Evolutionary conservation across 2,797 vertebrate genomes (phyloP), one percentile per base, ranked within the genome.

Genomic region (Ptychadena robeensis): DNA sequence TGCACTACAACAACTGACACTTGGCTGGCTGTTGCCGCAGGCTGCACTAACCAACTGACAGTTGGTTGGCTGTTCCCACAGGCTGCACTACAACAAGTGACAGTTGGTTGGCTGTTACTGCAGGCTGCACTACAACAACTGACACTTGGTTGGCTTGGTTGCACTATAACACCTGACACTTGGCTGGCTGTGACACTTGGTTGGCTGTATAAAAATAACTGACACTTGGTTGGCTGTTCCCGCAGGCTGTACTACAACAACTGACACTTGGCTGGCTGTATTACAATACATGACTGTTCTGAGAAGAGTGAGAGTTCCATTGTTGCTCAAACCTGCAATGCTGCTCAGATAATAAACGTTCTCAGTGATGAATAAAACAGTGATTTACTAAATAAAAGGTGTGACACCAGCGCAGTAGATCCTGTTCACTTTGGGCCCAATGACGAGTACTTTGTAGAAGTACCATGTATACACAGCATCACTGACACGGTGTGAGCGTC

Each of bases 281-380:
- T 2, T 61, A 25, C 59, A 61, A 61, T 61, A 61, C 9, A 27
- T 61, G n/a, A 8, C n/a, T 59, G n/a, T n/a, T 59, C 27, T 61
- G 59, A 10, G 9, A 61, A 25, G 9, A 59, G 7, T 35, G 10
- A 61, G 28, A 34, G 38, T 59, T 28, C 30, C 28, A 27, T 25
- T 68, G 44, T 82, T 38, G 48, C 15, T 32, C 9, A 75, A 83
- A 73, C 59, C 18, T 79, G 69, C 82, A 73, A 79, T 71, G 68
- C 30, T 72, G 61, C 82, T 3, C 18, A 70, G 63, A 30, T 53
- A 30, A 14, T 10, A 71, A 40, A 77, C 31, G 22, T 63, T n/a
- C n/a, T 66, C 63, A 64, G 27, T 35, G 25, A 25, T 59, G n/a
- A 34, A 31, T 27, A 63, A 59, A 48, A 75, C 0, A 25, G 10